Conservation (phyloP, 1,140 invertebrate species). For the Psix sp. region DNA sequence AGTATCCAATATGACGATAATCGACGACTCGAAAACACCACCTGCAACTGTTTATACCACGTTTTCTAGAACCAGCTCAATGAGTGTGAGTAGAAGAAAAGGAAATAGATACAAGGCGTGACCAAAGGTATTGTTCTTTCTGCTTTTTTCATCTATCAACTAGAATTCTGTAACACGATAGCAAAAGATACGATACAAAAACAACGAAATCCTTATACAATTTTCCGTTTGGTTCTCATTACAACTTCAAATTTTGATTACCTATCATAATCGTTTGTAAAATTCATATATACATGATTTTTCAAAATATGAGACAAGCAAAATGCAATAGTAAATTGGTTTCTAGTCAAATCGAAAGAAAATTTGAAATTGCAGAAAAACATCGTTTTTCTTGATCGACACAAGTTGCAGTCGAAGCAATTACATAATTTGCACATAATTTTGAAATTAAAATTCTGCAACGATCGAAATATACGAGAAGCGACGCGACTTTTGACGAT, state of each 20-base stretch:
- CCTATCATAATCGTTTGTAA: no score
- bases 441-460: conserved; percentile 53
- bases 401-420: no score
- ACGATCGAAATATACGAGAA: conserved; percentile 47
- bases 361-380: no score
- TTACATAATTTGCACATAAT: conserved; percentile 50
- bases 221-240: no score
- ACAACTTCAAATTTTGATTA: no score
- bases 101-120: conserved; percentile 51
- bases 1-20: conserved; percentile 27
- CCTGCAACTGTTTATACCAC: conserved; percentile 39
- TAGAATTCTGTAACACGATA: conserved; percentile 37
- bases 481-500: conserved; percentile 51
- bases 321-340: no score
- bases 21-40: conserved; percentile 41
- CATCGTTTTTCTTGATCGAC: no score
- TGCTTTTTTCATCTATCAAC: conserved; percentile 58
- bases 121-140: conserved; percentile 61
- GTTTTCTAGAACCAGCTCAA: conserved; percentile 34
- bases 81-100: conserved; percentile 35
- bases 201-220: no score
- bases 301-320: no score
- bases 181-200: no score
- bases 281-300: no score
- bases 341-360: no score